phyloP scores from a whole-genome alignment of 92 coral and sea anemone species.

The Anthopleura xanthogrammica region DNA sequence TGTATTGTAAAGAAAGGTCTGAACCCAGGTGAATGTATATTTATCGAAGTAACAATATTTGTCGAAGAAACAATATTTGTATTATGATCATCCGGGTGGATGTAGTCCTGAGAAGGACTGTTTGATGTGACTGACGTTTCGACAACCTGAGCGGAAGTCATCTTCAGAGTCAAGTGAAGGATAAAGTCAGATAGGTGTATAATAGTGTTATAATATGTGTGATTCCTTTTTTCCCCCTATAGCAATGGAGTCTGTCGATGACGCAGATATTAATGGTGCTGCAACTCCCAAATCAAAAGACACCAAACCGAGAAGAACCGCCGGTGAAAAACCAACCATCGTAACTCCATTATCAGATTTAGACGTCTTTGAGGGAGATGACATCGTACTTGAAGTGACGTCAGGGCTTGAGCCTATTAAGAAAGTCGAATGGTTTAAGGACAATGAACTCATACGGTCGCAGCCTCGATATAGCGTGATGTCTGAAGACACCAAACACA shows the following conservation, averaged over 20 bases:
- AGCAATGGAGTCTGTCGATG: slow-evolving; percentile 48
- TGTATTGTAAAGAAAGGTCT: no score
- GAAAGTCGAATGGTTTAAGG: slow-evolving; percentile 97
- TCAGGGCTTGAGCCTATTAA: slow-evolving; percentile 75
- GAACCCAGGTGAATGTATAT: no score
- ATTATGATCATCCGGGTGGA: no score
- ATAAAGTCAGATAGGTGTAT: no score
- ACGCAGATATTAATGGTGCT: slow-evolving; percentile 21
- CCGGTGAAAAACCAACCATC: slow-evolving; percentile 78
- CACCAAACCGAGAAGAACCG: slow-evolving; percentile 30
- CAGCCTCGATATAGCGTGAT: slow-evolving; percentile 64
- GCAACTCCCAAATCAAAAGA: slow-evolving; percentile 42
- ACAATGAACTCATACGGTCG: slow-evolving; percentile 74
- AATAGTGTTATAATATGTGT: no score
- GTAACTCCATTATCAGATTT: slow-evolving; percentile 63
- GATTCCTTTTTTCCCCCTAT: not conserved
- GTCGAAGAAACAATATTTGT: no score
- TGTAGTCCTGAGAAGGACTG: no score
- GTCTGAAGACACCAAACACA: slow-evolving; percentile 49
- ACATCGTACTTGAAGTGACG: slow-evolving; percentile 48
- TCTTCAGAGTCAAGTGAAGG: no score
- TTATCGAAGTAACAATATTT: no score
- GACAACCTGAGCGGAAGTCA: no score
- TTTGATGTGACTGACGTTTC: no score
- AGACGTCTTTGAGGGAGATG: slow-evolving; percentile 86